A percentile compares a stretch with the other conserved stretches of the same genome.
Evolutionary conservation across 2,113 vertebrate species (phyloP).

Genomic region (Pyrgilauda ruficollis): DNA sequence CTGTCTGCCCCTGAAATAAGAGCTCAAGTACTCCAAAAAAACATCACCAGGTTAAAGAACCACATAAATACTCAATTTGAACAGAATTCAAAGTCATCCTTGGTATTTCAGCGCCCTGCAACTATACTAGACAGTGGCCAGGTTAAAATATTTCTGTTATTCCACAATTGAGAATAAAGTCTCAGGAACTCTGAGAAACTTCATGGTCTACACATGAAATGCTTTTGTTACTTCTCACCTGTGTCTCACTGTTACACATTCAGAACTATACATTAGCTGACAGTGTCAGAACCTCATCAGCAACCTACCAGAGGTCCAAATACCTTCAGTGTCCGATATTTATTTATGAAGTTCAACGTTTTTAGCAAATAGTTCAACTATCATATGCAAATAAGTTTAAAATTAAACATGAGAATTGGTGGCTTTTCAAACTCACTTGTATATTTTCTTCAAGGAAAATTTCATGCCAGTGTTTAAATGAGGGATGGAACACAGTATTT

Average conservation of each 20-base stretch:
- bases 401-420: conserved; percentile 8
- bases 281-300: not conserved
- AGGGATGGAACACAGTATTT: conserved; percentile 16
- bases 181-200: conserved; percentile 18
- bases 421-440: conserved; percentile 30
- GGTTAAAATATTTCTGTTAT: not conserved
- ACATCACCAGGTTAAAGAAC: not conserved
- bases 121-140: not conserved
- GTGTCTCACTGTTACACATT: conserved; percentile 6
- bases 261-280: conserved; percentile 41
- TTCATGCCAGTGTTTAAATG: conserved; percentile 50
- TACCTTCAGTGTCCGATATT: not conserved
- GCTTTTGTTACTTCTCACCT: not conserved
- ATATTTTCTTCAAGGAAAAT: conserved; percentile 15
- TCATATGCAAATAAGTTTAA: not conserved
- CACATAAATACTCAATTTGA: not conserved
- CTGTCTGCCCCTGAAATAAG: not conserved
- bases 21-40: not conserved
- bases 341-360: not conserved
- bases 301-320: conserved; percentile 33
- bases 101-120: not conserved
- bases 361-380: conserved; percentile 27
- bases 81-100: not conserved
- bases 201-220: not conserved
- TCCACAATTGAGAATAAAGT: not conserved